Percentiles rank a stretch among this genome's conserved stretches.
Evolutionary conservation across 2,113 vertebrate genomes (phyloP).

Genomic region (rat (Rattus norvegicus)): DNA sequence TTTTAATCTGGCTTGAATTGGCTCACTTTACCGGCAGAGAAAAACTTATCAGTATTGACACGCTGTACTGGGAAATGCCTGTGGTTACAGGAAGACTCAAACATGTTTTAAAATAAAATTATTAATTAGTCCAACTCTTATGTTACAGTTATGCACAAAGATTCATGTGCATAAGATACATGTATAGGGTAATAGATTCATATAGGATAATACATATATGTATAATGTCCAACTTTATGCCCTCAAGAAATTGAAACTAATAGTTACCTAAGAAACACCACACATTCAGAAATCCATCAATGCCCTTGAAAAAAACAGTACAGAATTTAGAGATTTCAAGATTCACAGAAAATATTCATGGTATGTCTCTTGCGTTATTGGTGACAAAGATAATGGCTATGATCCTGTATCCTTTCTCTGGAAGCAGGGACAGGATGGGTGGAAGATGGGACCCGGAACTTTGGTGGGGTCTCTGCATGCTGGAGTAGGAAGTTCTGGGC

Average conservation of each 20-base stretch:
- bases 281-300: background rate
- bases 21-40: too few relatives aligned
- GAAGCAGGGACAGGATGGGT: background rate
- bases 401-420: background rate
- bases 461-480: background rate
- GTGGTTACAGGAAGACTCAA: background rate
- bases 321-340: background rate
- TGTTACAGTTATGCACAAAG: background rate
- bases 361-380: background rate
- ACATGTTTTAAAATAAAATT: background rate
- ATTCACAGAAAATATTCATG: background rate
- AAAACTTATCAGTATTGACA: background rate
- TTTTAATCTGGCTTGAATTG: too few relatives aligned
- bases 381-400: background rate
- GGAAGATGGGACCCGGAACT: too few relatives aligned
- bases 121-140: background rate
- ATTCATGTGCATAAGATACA: background rate
- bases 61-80: background rate
- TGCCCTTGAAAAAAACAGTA: background rate
- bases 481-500: background rate
- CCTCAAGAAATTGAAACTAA: background rate
- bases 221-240: background rate
- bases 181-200: background rate
- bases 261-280: background rate
- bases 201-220: background rate